phyloP scores from a whole-genome alignment of 2,888 invertebrate genomes.

The Sialis lutaria region DNA sequence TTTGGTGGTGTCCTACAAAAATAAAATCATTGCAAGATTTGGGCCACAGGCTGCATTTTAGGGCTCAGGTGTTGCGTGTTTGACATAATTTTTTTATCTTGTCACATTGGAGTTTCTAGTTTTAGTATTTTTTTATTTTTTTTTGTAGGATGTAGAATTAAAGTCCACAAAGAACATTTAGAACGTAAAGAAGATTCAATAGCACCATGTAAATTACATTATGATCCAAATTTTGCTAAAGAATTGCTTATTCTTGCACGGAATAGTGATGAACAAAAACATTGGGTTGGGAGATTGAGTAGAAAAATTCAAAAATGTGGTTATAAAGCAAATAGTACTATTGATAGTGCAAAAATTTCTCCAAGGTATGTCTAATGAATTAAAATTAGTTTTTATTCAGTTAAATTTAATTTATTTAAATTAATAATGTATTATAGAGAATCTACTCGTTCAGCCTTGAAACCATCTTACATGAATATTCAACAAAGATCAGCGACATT shows the following conservation, averaged over 20 bases:
- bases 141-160: conserved; percentile 74
- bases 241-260: conserved; percentile 83
- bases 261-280: conserved; percentile 72
- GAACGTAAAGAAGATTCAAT: conserved; percentile 68
- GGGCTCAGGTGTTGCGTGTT: no score
- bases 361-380: conserved; percentile 42
- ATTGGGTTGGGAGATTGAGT: conserved; percentile 82
- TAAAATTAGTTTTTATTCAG: background rate
- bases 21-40: no score
- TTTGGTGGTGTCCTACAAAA: no score
- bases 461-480: conserved; percentile 46
- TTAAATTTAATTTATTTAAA: background rate
- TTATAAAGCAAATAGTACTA: conserved; percentile 64
- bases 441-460: conserved; percentile 59
- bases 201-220: conserved; percentile 91
- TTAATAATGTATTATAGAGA: conserved; percentile 36
- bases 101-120: background rate
- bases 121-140: conserved; percentile 7
- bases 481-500: conserved; percentile 76
- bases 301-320: conserved; percentile 87
- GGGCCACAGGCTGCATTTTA: no score
- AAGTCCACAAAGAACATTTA: conserved; percentile 95
- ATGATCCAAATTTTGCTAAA: conserved; percentile 84
- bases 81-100: no score
- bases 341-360: conserved; percentile 51